Evolutionary conservation across 37 sponge, comb jelly and placozoan species (phyloP), one percentile per base, ranked within the genome.

Genomic region (Mnemiopsis leidyi): DNA sequence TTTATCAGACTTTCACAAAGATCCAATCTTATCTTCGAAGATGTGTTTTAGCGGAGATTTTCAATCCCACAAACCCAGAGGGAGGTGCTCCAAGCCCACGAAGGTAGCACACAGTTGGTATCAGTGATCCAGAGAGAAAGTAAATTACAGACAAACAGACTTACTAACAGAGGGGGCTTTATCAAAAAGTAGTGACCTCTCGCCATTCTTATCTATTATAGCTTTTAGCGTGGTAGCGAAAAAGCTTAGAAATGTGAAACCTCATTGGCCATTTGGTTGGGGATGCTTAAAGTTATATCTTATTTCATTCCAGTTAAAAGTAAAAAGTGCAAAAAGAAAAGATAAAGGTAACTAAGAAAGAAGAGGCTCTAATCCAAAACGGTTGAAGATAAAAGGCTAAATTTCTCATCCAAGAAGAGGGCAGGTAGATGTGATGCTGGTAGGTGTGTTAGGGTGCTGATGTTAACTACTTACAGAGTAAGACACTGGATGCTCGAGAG

Each of bases 81-180:
- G 13, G 61, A 48, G 61, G 5, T 48, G 61, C 61, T 48, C 61
- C 61, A 48, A 48, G 5, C 61, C 61, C 61, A 48, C n/a, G n/a
- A n/a, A n/a, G 61, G 61, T 13, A 48, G 61, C 61, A 48, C 61
- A 48, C 5, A 48, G 61, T 48, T 48, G 61, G 73, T 69, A 69
- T 69, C 73, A 25, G 73, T 21, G 73, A 69, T 69, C 73, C 73
- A 28, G 3, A 69, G 21, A 69, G 24, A 5, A 48, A 13, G 13
- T 21, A 69, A 69, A 69, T 69, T 28, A 69, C 68, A 69, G 21
- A 69, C 73, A 69, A 69, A 69, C 73, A 69, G 73, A 69, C 9
- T n/a, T n/a, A 69, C 73, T 3, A 69, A 69, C 73, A 69, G 73
- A 69, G 73, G 73, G 73, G 29, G 73, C 73, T 69, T 69, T 69